Evolutionary conservation across 2,113 vertebrate genomes (phyloP).

Genomic region (Puffinus mauretanicus): DNA sequence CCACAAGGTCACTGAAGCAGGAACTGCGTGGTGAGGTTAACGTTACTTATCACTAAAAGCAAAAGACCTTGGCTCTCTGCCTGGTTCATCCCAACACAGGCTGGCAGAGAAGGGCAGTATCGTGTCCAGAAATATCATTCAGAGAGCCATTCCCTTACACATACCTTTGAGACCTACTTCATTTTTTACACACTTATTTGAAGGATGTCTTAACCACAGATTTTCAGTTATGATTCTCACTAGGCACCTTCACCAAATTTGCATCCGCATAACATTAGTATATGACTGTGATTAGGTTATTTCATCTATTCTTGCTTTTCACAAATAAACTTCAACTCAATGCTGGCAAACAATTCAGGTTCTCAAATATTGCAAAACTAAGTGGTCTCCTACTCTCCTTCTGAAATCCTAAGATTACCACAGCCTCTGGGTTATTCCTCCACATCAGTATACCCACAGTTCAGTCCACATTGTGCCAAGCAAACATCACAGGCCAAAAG

Average conservation of each 20-base stretch:
- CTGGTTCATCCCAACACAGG: background rate
- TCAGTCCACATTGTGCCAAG: background rate
- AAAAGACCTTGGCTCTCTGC: background rate
- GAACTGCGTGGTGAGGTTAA: background rate
- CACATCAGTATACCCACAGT: background rate
- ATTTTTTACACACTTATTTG: background rate
- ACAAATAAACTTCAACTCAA: background rate
- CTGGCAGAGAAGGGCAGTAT: background rate
- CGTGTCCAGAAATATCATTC: background rate
- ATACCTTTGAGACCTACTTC: background rate
- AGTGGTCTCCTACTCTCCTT: background rate
- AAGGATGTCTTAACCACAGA: background rate
- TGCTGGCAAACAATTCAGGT: background rate
- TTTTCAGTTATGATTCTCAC: background rate
- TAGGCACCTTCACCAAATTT: background rate
- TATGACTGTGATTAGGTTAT: background rate
- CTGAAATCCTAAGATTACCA: background rate
- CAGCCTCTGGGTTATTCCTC: background rate
- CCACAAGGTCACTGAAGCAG: background rate
- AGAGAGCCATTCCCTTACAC: background rate
- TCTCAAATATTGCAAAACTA: background rate
- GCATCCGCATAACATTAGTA: background rate
- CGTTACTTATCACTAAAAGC: background rate
- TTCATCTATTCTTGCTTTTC: background rate
- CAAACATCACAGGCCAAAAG: background rate